Conservation (phyloP, 2,113 vertebrate genomes). For the Mirounga angustirostris region DNA sequence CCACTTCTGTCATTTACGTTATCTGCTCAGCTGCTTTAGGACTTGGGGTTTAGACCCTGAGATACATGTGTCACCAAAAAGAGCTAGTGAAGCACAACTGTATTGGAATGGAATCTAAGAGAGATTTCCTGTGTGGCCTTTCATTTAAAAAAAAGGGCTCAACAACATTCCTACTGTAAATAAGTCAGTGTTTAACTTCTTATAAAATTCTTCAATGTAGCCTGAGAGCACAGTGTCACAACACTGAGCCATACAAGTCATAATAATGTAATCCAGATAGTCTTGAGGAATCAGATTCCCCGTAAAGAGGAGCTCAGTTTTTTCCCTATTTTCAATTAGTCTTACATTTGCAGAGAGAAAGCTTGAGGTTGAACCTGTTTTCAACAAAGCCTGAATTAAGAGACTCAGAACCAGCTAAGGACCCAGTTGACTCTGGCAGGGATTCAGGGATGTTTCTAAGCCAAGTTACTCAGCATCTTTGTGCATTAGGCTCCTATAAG, state of each 20-base stretch:
- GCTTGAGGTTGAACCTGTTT: background rate
- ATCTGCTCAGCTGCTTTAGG: background rate
- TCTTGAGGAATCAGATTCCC: slow-evolving; percentile 13
- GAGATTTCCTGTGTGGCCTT: background rate
- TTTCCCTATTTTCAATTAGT: background rate
- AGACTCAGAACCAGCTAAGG: background rate
- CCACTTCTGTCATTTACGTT: background rate
- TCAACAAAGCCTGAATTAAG: background rate
- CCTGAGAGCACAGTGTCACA: background rate
- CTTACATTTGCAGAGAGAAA: background rate
- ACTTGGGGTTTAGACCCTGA: background rate
- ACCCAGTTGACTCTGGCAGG: background rate
- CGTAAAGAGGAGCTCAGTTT: background rate
- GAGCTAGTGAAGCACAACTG: background rate
- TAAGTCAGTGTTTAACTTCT: background rate
- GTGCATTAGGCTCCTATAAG: background rate
- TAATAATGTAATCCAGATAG: background rate
- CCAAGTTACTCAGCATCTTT: background rate
- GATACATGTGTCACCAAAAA: background rate
- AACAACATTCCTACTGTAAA: background rate
- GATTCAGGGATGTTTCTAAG: background rate
- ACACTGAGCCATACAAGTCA: background rate
- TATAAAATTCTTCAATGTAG: background rate
- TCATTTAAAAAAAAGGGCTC: background rate
- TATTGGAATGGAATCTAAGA: background rate